Base-by-base conservation (phyloP, 1,140 invertebrate species). In the Drosophila jambulina region DNA sequence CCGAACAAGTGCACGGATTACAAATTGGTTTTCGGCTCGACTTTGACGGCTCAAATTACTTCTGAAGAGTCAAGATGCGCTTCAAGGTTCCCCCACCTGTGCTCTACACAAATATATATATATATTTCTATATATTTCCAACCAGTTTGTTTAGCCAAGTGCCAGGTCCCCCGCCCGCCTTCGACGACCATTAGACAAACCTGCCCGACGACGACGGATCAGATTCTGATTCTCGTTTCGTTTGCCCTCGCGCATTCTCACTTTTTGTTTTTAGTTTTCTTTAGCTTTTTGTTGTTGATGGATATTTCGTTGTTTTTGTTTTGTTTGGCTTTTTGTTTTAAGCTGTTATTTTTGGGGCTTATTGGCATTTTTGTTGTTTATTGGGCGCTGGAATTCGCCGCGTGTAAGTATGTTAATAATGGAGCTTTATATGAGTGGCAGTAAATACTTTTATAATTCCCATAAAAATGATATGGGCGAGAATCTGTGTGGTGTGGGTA, bases 31-130 rank as follows among this genome's bases (percentile, higher is more conserved):
- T 78, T 42, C 48, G 51, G 63, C 53, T 42, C 38, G 72, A 67
- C 60, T 64, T 76, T 76, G 74, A 76, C 74, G 64, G 45, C 19
- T 77, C 64, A 42, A 63, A 78, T 70, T 60, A 68, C 65, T 56
- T 78, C 56, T 64, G 40, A 78, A 79, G 82, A 87, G 84, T 83
- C 80, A 83, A 87, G 84, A 87, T 87, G 84, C 80, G 85, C 81
- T 58, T 53, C 84, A 84, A 88, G 81, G 84, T 81, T 76, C 36
- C 67, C 69, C 69, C 67, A 60, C 69, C 53, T 72, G 67, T 51
- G 34, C 34, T 12, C 12, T 43, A n/a, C 53, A 10, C 6, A 27
- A 10, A 19, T 29, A 27, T 29, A 12, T 9, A 23, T 23, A 25
- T 56, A 38, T 56, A 25, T 56, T 38, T 56, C 21, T 82, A 51